phyloP scores from a whole-genome alignment of 2,113 vertebrate genomes.

The Sciurus niger region DNA sequence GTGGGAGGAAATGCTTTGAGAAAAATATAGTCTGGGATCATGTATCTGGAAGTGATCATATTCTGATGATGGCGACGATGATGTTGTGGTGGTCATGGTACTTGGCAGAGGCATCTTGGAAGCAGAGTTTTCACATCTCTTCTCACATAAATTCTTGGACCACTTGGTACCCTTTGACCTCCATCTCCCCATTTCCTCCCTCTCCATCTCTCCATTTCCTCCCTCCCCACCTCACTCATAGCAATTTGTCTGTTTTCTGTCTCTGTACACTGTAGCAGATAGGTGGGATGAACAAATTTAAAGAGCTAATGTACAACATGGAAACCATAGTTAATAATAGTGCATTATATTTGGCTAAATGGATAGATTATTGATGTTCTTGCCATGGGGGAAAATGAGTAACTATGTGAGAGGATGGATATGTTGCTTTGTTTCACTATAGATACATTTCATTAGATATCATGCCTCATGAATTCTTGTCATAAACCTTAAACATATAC shows the following conservation, averaged over 20 bases:
- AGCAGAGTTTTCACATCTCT: background rate
- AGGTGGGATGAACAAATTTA: background rate
- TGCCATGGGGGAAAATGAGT: background rate
- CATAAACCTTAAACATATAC: background rate
- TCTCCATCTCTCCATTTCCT: background rate
- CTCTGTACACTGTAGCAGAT: background rate
- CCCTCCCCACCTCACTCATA: background rate
- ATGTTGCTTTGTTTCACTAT: background rate
- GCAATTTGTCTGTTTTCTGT: background rate
- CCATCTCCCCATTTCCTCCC: background rate
- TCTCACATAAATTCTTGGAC: background rate
- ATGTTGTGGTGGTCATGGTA: background rate
- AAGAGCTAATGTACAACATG: background rate
- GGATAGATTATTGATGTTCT: background rate
- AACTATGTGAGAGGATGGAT: background rate
- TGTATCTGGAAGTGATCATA: background rate
- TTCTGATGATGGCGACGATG: background rate
- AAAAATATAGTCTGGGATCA: background rate
- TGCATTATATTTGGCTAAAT: background rate
- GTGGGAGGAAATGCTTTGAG: background rate
- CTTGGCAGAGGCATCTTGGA: background rate
- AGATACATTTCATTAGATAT: background rate
- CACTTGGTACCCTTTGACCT: background rate
- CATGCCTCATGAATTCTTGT: background rate
- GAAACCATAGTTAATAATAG: background rate